Evolutionary conservation across 1,140 invertebrate species (phyloP).

Genomic region (Oedothorax gibbosus): DNA sequence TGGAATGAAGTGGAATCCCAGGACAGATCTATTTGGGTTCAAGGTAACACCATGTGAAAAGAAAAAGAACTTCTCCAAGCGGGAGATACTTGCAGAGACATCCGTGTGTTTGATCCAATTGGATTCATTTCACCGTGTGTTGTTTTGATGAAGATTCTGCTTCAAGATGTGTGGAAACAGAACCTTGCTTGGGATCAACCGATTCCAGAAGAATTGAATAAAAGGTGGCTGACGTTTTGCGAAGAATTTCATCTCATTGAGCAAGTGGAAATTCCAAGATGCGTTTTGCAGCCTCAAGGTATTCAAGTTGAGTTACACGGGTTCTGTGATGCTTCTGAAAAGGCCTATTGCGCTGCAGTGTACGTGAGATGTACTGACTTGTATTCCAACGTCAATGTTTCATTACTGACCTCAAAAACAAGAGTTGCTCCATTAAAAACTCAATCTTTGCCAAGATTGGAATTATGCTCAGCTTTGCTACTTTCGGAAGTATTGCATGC

Average conservation of each 20-base stretch:
- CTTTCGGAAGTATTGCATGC: neutral
- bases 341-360: constrained; percentile 63
- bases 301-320: constrained; percentile 65
- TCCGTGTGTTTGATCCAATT: too few species aligned
- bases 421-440: constrained; percentile 66
- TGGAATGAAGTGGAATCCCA: neutral
- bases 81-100: constrained; percentile 63
- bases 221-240: constrained; percentile 66
- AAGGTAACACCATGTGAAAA: neutral
- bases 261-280: constrained; percentile 3
- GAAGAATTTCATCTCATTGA: constrained; percentile 58
- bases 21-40: neutral
- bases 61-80: constrained; percentile 4
- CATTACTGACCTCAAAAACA: constrained; percentile 30
- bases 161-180: neutral
- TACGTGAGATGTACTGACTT: neutral
- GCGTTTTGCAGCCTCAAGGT: constrained; percentile 61
- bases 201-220: constrained; percentile 64
- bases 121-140: constrained; percentile 69
- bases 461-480: constrained; percentile 42
- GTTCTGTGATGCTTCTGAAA: constrained; percentile 67
- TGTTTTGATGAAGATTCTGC: constrained; percentile 65
- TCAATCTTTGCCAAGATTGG: constrained; percentile 63
- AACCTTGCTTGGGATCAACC: constrained; percentile 28
- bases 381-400: neutral